Evolutionary conservation across 2,888 invertebrate species (phyloP), one percentile per base, ranked within the genome.

Genomic region (Agapostemon virescens): DNA sequence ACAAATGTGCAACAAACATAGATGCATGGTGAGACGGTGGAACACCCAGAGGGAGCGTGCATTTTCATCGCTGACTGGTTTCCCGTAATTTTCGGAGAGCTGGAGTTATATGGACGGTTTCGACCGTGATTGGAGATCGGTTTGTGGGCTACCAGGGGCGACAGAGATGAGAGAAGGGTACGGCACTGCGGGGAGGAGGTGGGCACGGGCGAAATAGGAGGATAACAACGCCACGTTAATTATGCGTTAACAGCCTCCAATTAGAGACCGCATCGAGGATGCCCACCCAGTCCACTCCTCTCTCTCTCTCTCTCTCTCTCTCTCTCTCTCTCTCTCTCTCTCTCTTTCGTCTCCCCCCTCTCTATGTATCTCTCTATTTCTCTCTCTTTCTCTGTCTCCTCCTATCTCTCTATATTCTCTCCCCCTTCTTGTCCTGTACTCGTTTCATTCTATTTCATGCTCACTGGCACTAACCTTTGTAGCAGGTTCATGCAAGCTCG

Each of bases 201-300:
- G 79, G 79, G 69, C 74, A 79, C 68, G 45, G 79, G 85, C 77
- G 85, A 84, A 86, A 84, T 81, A 87, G 81, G 76, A 74, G 81
- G 79, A 88, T 85, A 83, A 83, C 85, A 85, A 82, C 85, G 84
- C 84, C 77, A 77, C 87, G 88, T 90, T 90, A 91, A 91, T 90
- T 90, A 90, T 88, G 88, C 88, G 88, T 89, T 89, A 90, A 90
- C 89, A 89, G 86, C 85, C 88, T 89, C 88, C 89, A 90, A 90
- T 90, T 90, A 89, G 88, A 88, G 86, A 86, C 89, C 88, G 89
- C 88, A 81, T 84, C 84, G 81, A 84, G 78, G 86, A 82, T 78
- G 66, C 77, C 73, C 63, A 63, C 63, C 71, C 71, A 23, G 36
- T 68, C 58, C 76, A 69, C 23, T 26, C n/a, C 69, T 38, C 63